Evolutionary conservation across 2,113 vertebrate species (phyloP), one percentile per base, ranked within the genome.

Genomic region (Semnornis frantzii): DNA sequence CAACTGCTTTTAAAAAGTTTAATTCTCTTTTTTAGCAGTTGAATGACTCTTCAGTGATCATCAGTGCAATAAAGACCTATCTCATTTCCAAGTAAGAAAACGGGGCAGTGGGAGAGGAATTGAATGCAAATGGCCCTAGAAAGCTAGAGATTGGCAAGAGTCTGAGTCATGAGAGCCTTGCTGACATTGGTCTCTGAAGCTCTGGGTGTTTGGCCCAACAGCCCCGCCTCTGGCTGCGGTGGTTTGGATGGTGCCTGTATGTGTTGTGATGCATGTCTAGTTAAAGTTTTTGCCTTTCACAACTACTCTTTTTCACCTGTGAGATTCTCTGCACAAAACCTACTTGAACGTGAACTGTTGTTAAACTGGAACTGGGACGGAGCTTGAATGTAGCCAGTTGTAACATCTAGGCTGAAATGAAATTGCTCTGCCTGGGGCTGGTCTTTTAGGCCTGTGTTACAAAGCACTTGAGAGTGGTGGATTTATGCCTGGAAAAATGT

Each of bases 21-120:
- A 34, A 77, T 91, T 89, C 71, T 39, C 93, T 42, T 85, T 94
- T 96, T 94, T 98, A 99, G 99, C 99, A 99, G 97, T 93, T 99
- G 78, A 99, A 99, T 0, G 99, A 99, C 92, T 99, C 99, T 3
- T 99, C 99, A 0, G 98, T 99, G 90, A 99, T 99, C 96, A 99
- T 99, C 92, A 99, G 99, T 55, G 97, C 98, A 83, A 97, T 99
- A 93, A 99, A 98, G 98, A 98, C 98, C 7, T 97, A 98, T 92
- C 97, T 99, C 46, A 75, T 98, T 81, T 98, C 97, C 66, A 98
- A 97, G 99, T 99, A 97, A 99, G 98, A 90, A 58, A 70, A 39
- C 1, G 1, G 54, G 21, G 1, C 25, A 31, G 9, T 83, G 42
- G n/a, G 48, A 91, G 48, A 60, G 46, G 64, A 57, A 31, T 24